phyloP scores from a whole-genome alignment of 2,113 vertebrate genomes.

The Aldabrachelys gigantea region DNA sequence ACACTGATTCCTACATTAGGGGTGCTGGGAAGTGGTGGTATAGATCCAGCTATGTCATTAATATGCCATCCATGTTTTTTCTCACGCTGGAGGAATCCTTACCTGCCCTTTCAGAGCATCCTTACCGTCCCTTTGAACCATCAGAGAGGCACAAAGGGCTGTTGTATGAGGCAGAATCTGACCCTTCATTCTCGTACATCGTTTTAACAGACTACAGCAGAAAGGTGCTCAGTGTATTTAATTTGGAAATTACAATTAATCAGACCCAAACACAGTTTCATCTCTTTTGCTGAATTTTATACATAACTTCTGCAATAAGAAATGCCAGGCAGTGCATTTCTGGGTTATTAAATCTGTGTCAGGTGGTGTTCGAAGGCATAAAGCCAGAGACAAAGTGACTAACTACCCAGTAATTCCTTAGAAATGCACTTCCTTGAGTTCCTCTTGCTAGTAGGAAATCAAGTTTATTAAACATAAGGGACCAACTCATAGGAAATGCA shows the following conservation, averaged over 20 bases:
- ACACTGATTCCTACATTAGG: not conserved
- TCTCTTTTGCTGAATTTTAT: slow-evolving; percentile 58
- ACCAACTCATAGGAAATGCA: slow-evolving; percentile 36
- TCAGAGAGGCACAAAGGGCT: slow-evolving; percentile 13
- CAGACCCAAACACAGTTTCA: slow-evolving; percentile 60
- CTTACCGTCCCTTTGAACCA: not conserved
- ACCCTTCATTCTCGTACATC: slow-evolving; percentile 23
- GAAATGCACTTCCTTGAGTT: slow-evolving; percentile 59
- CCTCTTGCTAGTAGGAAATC: slow-evolving; percentile 43
- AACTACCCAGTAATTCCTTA: slow-evolving; percentile 63
- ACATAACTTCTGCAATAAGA: slow-evolving; percentile 65
- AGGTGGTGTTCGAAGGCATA: slow-evolving; percentile 60
- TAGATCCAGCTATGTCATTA: slow-evolving; percentile 24
- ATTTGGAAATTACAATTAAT: slow-evolving; percentile 65
- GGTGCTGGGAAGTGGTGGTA: not conserved
- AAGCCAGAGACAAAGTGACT: slow-evolving; percentile 64
- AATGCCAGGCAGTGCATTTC: slow-evolving; percentile 73
- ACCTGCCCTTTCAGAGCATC: not conserved
- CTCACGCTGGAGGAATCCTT: not conserved
- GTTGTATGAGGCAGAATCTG: slow-evolving; percentile 38
- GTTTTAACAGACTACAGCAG: slow-evolving; percentile 48
- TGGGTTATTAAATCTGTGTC: slow-evolving; percentile 67
- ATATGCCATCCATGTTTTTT: not conserved
- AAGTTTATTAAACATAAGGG: slow-evolving; percentile 63
- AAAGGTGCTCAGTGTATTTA: slow-evolving; percentile 59